phyloP scores from a whole-genome alignment of 2,888 invertebrate species.

The Rhagium mordax region DNA sequence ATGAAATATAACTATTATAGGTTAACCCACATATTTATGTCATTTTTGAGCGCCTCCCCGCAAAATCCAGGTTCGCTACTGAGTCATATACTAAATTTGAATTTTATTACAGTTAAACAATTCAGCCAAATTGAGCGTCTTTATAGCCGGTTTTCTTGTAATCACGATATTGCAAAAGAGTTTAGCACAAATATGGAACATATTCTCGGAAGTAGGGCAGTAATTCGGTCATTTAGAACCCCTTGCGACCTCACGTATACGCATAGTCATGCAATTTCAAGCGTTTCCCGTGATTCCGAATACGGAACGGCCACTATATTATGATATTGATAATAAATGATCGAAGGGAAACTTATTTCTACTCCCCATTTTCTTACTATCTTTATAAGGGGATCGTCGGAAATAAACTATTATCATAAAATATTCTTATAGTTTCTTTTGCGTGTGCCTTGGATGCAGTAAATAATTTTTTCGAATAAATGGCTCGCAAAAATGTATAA shows the following conservation, averaged over 20 bases:
- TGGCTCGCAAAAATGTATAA: too few relatives aligned
- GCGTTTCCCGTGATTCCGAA: slow-evolving; percentile 14
- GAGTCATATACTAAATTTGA: background rate
- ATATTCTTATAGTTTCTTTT: background rate
- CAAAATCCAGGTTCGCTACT: too few relatives aligned
- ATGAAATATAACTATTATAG: too few relatives aligned
- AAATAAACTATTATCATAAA: slow-evolving; percentile 16
- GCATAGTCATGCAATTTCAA: slow-evolving; percentile 11
- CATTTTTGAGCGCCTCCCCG: too few relatives aligned
- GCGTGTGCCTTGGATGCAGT: background rate
- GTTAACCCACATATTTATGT: too few relatives aligned
- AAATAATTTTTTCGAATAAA: background rate
- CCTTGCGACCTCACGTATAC: slow-evolving; percentile 25
- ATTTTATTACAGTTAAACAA: background rate
- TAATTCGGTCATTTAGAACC: slow-evolving; percentile 20
- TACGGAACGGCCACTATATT: slow-evolving; percentile 19
- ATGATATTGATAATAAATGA: slow-evolving; percentile 23
- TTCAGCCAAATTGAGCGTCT: background rate
- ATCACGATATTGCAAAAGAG: slow-evolving; percentile 25
- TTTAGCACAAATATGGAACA: slow-evolving; percentile 57
- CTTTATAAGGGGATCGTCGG: slow-evolving; percentile 5
- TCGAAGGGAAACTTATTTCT: slow-evolving; percentile 19
- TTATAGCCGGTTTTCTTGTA: background rate
- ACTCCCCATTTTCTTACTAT: slow-evolving; percentile 16
- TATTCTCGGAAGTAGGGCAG: slow-evolving; percentile 25